Conservation (phyloP, 2,113 vertebrate genomes). For the Paradoxurus hermaphroditus region DNA sequence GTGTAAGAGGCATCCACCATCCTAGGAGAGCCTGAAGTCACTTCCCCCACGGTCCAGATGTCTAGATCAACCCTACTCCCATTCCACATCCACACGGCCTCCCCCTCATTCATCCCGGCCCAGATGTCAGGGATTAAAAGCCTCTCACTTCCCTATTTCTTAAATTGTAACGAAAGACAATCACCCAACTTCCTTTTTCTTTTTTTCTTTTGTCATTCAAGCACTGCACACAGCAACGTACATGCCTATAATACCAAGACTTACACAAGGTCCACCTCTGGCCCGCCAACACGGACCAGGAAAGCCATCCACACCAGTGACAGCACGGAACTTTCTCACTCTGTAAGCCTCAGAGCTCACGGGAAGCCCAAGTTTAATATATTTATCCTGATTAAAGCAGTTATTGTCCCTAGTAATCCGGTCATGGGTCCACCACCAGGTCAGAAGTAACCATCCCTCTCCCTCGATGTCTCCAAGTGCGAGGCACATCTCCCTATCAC, state of each 20-base stretch:
- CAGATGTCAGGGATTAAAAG: constrained; percentile 40
- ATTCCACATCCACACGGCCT: not conserved
- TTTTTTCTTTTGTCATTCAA: constrained; percentile 49
- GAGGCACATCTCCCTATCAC: not conserved
- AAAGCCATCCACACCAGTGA: constrained; percentile 1
- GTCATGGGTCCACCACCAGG: not conserved
- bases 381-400: not conserved
- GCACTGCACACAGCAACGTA: not conserved
- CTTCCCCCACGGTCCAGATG: not conserved
- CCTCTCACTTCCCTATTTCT: constrained; percentile 28
- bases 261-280: not conserved
- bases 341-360: not conserved
- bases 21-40: not conserved
- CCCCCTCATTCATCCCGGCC: not conserved
- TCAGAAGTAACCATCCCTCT: not conserved
- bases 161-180: constrained; percentile 44
- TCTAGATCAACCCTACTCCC: not conserved
- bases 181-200: not conserved
- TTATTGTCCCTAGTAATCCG: not conserved
- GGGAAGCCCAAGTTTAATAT: not conserved
- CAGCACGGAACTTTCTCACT: not conserved
- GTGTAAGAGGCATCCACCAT: not conserved
- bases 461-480: not conserved
- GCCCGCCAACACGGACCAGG: not conserved
- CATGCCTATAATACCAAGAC: not conserved